Evolutionary conservation across 2,888 invertebrate genomes (phyloP), one percentile per base, ranked within the genome.

Genomic region (Cerastis leucographa): DNA sequence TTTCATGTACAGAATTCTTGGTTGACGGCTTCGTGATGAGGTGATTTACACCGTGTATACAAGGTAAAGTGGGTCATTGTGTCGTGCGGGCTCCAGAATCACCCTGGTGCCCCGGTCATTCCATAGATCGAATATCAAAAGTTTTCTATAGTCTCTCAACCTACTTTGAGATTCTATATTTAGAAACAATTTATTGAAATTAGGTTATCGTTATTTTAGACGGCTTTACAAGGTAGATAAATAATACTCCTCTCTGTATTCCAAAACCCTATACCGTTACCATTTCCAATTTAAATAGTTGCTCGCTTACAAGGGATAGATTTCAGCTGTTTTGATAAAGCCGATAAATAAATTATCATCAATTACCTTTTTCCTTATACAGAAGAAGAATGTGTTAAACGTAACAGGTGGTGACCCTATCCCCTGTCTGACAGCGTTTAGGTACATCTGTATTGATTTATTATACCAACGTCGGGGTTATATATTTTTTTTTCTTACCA

Each of bases 361-460:
- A n/a, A 35, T 61, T 76, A 19, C n/a, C 22, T 51, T 74, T 69
- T 40, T 64, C 29, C 9, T 19, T 9, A 22, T 22, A 42, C 17
- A 56, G 12, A 46, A 35, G 3, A 35, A 2, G 17, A 25, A 12
- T 44, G 19, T 40, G 56, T 42, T 62, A 40, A 44, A 69, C 22
- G 78, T 81, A 81, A 81, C 83, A 81, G 83, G 81, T 81, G 81
- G 73, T 44, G 42, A 70, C 46, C 83, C 81, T 42, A 14, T 62
- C n/a, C 29, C n/a, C 56, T 11, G 40, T 29, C 49, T 62, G 61
- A 42, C 62, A 65, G 12, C 14, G 35, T 61, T 42, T 56, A 44
- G 14, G 29, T 49, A 62, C 70, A 61, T 40, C 19, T 49, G n/a
- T 81, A 81, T 82, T 77, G 77, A 81, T 81, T 72, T 72, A 49